phyloP scores from a whole-genome alignment of 2,797 vertebrate genomes.

The Leptodactylus fallax region DNA sequence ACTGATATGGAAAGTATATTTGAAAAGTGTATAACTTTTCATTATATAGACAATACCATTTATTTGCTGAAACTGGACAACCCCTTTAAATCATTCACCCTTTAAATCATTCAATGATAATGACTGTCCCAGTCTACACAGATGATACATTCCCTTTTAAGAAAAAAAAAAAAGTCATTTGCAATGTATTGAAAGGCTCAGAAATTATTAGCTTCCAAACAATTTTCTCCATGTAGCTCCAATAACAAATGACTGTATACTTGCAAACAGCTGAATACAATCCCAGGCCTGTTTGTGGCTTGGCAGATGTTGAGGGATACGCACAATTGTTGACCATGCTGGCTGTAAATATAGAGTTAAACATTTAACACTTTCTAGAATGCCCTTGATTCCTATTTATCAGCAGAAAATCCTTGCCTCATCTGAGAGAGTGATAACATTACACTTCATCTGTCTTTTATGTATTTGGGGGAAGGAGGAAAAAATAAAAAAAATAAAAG shows the following conservation, averaged over 20 bases:
- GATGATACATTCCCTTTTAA: too few relatives aligned
- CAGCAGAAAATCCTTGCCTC: conserved; percentile 8
- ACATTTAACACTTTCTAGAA: conserved; percentile 21
- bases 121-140: too few relatives aligned
- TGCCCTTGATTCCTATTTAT: conserved; percentile 10
- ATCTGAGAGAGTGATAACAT: conserved; percentile 1
- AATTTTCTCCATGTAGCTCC: neutral
- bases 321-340: neutral
- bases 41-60: too few relatives aligned
- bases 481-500: neutral
- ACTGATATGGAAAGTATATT: too few relatives aligned
- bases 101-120: too few relatives aligned
- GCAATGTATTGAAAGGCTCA: neutral
- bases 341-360: neutral
- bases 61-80: too few relatives aligned
- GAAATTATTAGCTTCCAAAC: neutral
- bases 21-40: too few relatives aligned
- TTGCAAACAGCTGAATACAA: conserved; percentile 9
- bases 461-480: neutral
- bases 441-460: conserved; percentile 9
- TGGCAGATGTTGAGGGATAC: neutral
- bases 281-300: conserved; percentile 13
- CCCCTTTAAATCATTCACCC: too few relatives aligned
- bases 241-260: conserved; percentile 4
- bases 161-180: neutral